Evolutionary conservation across 2,888 invertebrate species (phyloP), one percentile per base, ranked within the genome.

Genomic region (Dendrolimus houi): DNA sequence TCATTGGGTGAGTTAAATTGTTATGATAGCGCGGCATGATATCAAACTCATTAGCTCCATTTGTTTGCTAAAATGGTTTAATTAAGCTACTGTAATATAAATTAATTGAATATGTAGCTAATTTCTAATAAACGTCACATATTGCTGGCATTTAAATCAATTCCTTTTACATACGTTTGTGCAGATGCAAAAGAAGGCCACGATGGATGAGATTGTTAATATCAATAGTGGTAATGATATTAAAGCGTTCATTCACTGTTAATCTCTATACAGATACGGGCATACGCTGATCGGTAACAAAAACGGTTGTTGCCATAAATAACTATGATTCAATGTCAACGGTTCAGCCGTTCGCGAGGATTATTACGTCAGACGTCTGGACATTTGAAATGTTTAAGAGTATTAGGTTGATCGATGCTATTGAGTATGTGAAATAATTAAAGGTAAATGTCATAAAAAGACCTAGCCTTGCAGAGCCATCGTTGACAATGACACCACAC

Each of bases 241-340:
- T 72, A 81, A 79, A 74, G 78, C 69, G 68, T 70, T 75, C 79
- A 76, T 83, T 85, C 84, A 81, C 70, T 72, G 73, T 70, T 79
- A 75, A 81, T 83, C 74, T 77, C 62, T 64, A 70, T 65, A 60
- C 68, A 60, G 62, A 65, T 65, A 71, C 71, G 63, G 61, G 77
- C 75, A 73, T 81, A 81, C 71, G 73, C 67, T 76, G 74, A 75
- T 29, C 29, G 6, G 29, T 29, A 75, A 80, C 80, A 83, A 79
- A 84, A 87, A 79, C 79, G 72, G 71, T 71, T 76, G 77, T 68
- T 60, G 63, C 77, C 85, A 81, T 78, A 86, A 87, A 88, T 88
- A 88, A 79, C 74, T 72, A 83, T 89, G 89, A 88, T 79, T 81
- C 83, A 85, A 80, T 82, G 76, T 79, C 81, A 84, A 82, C 78